Conservation (phyloP, 2,797 vertebrate genomes). For the Anableps anableps region DNA sequence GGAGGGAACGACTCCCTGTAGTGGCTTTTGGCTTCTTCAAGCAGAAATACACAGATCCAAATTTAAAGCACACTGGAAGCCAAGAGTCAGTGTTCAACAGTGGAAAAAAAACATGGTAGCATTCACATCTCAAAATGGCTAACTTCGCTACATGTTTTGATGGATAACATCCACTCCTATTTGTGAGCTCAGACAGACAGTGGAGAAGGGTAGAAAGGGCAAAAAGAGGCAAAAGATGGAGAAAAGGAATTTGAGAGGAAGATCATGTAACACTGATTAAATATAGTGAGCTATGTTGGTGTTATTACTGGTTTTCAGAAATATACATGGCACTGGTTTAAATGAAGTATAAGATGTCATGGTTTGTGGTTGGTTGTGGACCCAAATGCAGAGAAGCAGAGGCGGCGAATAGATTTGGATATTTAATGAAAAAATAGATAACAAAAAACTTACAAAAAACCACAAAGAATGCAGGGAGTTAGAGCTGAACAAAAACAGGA, state of each 20-base stretch:
- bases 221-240: constrained; percentile 18
- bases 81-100: constrained; percentile 23
- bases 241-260: neutral
- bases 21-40: constrained; percentile 43
- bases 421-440: too few relatives aligned
- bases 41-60: constrained; percentile 10
- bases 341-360: too few relatives aligned
- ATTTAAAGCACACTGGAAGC: constrained; percentile 32
- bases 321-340: too few relatives aligned
- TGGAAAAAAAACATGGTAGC: constrained; percentile 19
- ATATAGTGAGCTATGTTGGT: too few relatives aligned
- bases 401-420: too few relatives aligned
- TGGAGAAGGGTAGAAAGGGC: constrained; percentile 41
- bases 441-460: too few relatives aligned
- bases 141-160: constrained; percentile 28
- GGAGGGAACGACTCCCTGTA: constrained; percentile 48
- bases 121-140: constrained; percentile 21
- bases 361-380: too few relatives aligned
- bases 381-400: too few relatives aligned
- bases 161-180: constrained; percentile 27
- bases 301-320: too few relatives aligned
- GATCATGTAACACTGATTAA: too few relatives aligned
- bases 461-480: too few relatives aligned
- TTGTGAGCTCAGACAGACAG: constrained; percentile 62
- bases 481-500: too few relatives aligned